phyloP scores from a whole-genome alignment of 2,113 vertebrate genomes.

The Corythaixoides concolor region DNA sequence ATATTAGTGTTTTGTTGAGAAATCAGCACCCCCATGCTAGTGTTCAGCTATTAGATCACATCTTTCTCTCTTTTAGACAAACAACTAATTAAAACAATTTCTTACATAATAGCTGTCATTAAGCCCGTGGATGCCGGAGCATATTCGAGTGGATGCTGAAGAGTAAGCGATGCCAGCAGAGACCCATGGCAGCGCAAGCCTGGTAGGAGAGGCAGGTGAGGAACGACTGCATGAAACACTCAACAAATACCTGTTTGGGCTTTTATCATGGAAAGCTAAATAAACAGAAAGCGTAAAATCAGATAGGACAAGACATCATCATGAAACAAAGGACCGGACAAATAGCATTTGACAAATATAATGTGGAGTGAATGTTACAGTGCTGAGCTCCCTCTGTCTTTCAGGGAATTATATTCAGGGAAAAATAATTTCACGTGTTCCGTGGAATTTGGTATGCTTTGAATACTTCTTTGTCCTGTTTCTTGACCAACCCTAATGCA shows the following conservation, averaged over 20 bases:
- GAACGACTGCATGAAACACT: rapidly evolving
- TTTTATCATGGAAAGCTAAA: not conserved
- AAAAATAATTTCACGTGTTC: not conserved
- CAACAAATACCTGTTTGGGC: not conserved
- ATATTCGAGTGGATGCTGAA: not conserved
- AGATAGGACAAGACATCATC: not conserved
- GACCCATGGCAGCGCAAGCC: not conserved
- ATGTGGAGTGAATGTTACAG: not conserved
- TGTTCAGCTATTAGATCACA: not conserved
- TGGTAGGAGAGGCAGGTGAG: not conserved
- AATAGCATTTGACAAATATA: not conserved
- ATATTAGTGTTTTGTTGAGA: not conserved
- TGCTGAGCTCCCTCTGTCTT: not conserved
- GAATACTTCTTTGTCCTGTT: not conserved
- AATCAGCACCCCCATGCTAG: not conserved
- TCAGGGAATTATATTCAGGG: not conserved
- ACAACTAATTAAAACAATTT: not conserved
- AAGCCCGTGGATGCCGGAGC: not conserved
- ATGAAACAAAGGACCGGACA: not conserved
- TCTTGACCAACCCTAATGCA: not conserved
- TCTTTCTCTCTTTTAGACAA: not conserved
- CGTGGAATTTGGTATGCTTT: not conserved
- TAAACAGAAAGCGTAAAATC: not conserved
- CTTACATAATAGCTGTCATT: not conserved
- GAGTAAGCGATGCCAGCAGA: not conserved